A percentile compares a stretch with the other conserved stretches of the same genome.
These are phyloP conservation scores for Hyperoplus lanceolatus DNA, from an alignment of 2,797 vertebrate genomes.

Conservation along the genomic window DNA sequence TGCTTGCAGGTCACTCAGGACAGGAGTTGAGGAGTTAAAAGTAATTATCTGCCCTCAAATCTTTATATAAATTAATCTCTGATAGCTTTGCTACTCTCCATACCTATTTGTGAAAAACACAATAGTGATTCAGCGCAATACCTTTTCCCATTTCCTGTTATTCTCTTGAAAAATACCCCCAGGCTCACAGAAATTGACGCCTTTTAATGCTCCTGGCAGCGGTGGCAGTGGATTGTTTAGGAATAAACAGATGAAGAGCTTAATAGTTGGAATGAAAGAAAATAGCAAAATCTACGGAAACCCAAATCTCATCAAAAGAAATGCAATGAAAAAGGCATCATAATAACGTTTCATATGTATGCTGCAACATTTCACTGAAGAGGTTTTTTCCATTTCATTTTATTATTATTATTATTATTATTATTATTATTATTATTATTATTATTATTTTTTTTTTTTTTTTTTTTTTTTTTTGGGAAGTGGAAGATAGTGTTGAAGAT, in stretches of 20 bases:
- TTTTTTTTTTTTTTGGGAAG: neutral
- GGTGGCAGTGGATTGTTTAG: conserved; percentile 47
- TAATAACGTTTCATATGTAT: conserved; percentile 7
- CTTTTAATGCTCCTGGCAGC: conserved; percentile 33
- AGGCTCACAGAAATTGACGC: conserved; percentile 35
- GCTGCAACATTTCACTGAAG: conserved; percentile 12
- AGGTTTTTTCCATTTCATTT: conserved; percentile 1
- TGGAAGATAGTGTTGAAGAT: neutral
- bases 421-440: too few relatives aligned
- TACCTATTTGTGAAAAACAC: conserved; percentile 44
- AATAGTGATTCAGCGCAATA: conserved; percentile 34
- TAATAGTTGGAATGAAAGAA: conserved; percentile 35
- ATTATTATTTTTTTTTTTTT: neutral
- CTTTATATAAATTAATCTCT: conserved; percentile 38
- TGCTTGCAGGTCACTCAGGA: conserved; percentile 34
- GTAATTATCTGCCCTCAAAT: conserved; percentile 41
- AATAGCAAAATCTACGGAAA: conserved; percentile 31
- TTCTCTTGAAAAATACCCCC: conserved; percentile 41
- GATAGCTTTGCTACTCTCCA: conserved; percentile 48
- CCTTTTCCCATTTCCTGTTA: conserved; percentile 59
- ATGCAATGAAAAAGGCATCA: conserved; percentile 2
- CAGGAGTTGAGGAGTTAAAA: conserved; percentile 16
- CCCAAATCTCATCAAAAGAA: conserved; percentile 18
- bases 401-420: too few relatives aligned
- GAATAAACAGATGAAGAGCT: conserved; percentile 52